A percentile compares a stretch with the other conserved stretches of the same genome.
phyloP scores from a whole-genome alignment of 2,888 invertebrate genomes.

The Epistrophe eligans region DNA sequence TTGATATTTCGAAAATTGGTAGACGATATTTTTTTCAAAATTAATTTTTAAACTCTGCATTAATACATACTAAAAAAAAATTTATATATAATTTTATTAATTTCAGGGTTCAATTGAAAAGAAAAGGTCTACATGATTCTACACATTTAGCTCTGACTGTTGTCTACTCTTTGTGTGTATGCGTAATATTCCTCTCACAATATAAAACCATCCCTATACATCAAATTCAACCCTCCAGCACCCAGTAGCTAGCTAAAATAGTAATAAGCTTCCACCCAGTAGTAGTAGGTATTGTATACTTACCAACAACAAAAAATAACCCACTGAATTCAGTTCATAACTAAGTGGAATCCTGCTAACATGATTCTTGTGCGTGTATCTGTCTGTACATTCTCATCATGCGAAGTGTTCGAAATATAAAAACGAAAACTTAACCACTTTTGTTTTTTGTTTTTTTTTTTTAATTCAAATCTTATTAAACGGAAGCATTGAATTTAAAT shows the following conservation, averaged over 20 bases:
- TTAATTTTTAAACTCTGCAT: no score
- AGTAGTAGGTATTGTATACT: constrained; percentile 5
- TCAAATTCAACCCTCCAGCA: not conserved
- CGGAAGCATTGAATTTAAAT: not conserved
- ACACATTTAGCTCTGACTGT: constrained; percentile 4
- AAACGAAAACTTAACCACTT: not conserved
- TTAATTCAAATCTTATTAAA: constrained; percentile 8
- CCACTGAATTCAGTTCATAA: constrained; percentile 55
- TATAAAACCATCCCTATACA: not conserved
- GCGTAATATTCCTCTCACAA: constrained; percentile 26
- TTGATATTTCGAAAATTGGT: no score
- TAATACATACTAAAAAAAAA: no score
- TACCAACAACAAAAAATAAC: not conserved
- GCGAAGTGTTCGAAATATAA: not conserved
- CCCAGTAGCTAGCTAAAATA: not conserved
- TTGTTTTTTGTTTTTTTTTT: not conserved
- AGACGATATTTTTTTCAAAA: no score
- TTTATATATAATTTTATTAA: no score
- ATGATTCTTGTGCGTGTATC: constrained; percentile 57
- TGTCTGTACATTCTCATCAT: not conserved
- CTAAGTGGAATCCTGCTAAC: constrained; percentile 54
- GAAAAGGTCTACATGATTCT: not conserved
- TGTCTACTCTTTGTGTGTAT: constrained; percentile 41
- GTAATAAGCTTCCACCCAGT: constrained; percentile 57
- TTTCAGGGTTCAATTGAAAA: not conserved